phyloP scores from a whole-genome alignment of 2,113 vertebrate genomes.

The Phaethornis superciliosus region DNA sequence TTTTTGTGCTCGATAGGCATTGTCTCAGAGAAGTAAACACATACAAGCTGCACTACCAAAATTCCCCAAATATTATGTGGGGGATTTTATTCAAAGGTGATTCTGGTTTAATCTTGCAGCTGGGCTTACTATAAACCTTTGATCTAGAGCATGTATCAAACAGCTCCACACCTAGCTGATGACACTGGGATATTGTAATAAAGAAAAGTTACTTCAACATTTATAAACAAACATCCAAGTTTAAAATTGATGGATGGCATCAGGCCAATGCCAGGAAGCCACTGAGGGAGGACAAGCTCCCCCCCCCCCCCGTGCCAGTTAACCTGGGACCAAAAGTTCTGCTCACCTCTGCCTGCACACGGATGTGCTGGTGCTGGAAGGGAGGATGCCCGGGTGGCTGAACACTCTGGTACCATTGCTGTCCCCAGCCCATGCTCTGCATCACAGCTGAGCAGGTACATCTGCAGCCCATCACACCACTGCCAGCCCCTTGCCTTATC shows the following conservation, averaged over 20 bases:
- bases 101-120: constrained; percentile 20
- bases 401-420: background rate
- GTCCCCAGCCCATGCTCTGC: fast-evolving
- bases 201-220: background rate
- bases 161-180: background rate
- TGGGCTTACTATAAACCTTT: background rate
- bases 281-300: background rate
- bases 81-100: constrained; percentile 26
- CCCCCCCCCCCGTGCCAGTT: background rate
- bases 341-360: background rate
- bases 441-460: background rate
- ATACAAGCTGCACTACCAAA: background rate
- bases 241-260: background rate
- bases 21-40: background rate
- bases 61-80: background rate
- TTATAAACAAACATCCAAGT: background rate
- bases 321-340: background rate
- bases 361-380: fast-evolving
- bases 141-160: background rate
- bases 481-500: background rate
- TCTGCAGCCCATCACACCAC: fast-evolving
- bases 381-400: fast-evolving
- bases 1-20: background rate
- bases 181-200: background rate
- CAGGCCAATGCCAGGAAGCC: background rate